These are phyloP conservation scores for Lycocorax pyrrhopterus DNA, from an alignment of 2,113 vertebrate genomes.

Conservation along the genomic window DNA sequence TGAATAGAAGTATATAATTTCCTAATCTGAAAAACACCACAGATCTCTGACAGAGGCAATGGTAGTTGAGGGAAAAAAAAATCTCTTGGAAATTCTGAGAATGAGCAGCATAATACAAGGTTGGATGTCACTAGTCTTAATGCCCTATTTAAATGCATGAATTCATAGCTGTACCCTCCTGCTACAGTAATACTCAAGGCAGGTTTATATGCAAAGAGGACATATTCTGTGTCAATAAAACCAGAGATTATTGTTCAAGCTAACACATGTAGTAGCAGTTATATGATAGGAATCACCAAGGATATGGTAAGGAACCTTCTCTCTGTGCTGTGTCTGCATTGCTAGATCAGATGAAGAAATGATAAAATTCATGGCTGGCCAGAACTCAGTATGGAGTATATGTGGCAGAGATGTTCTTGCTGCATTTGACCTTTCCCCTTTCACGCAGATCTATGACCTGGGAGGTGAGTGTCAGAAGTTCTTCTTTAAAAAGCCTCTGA, in stretches of 20 bases:
- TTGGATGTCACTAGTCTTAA: neutral
- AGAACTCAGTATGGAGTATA: conserved; percentile 87
- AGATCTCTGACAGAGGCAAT: neutral
- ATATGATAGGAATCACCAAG: neutral
- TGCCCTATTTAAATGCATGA: neutral
- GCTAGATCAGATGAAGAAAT: conserved; percentile 84
- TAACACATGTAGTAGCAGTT: neutral
- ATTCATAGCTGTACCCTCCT: neutral
- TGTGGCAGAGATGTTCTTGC: conserved; percentile 78
- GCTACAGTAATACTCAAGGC: neutral
- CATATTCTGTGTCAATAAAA: neutral
- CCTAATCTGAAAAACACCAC: neutral
- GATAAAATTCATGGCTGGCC: conserved; percentile 81
- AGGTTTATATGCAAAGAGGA: neutral
- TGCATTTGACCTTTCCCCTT: conserved; percentile 85
- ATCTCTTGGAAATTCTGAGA: neutral
- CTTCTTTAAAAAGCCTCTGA: neutral
- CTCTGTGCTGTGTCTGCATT: neutral
- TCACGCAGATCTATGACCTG: conserved; percentile 81
- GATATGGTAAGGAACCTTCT: neutral
- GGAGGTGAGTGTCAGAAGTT: conserved; percentile 74
- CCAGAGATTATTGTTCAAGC: neutral
- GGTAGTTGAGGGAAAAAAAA: neutral
- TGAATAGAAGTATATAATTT: neutral
- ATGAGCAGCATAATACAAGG: neutral